Evolutionary conservation across 2,113 vertebrate genomes (phyloP).

Genomic region (Bambusicola thoracicus): DNA sequence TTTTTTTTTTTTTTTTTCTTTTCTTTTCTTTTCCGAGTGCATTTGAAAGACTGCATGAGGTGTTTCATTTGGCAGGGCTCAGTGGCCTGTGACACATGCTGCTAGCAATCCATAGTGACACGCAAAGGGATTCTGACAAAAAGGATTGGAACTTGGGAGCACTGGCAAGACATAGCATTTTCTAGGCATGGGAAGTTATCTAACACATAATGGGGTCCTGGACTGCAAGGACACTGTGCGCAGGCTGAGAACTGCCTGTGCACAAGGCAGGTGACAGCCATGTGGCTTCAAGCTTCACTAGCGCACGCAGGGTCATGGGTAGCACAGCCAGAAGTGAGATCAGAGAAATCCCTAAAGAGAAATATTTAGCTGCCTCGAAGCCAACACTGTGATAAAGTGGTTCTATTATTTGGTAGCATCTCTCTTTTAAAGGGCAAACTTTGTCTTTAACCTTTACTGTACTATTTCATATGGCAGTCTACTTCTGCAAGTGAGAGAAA

Average conservation of each 20-base stretch:
- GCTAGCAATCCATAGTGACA: not conserved
- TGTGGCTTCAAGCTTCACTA: not conserved
- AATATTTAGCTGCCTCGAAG: not conserved
- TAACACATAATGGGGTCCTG: accelerated
- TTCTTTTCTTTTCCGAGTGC: not conserved
- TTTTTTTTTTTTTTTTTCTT: no score
- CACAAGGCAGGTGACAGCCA: not conserved
- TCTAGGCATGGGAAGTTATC: not conserved
- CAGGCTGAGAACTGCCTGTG: not conserved
- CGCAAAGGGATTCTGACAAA: not conserved
- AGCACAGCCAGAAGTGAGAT: not conserved
- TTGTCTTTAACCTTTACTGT: not conserved
- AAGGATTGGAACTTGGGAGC: not conserved
- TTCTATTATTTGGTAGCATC: not conserved
- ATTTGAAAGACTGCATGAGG: not conserved
- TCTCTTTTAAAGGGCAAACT: not conserved
- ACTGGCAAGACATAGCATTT: not conserved
- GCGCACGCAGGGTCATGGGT: not conserved
- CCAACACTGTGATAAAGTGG: not conserved
- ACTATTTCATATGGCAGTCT: not conserved
- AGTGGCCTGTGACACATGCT: accelerated
- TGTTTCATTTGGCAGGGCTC: constrained; percentile 9
- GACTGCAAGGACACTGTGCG: not conserved
- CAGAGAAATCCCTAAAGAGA: not conserved
- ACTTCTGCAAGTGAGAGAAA: not conserved